Conservation (phyloP, 1,140 invertebrate genomes). For the Heliconius hewitsoni region DNA sequence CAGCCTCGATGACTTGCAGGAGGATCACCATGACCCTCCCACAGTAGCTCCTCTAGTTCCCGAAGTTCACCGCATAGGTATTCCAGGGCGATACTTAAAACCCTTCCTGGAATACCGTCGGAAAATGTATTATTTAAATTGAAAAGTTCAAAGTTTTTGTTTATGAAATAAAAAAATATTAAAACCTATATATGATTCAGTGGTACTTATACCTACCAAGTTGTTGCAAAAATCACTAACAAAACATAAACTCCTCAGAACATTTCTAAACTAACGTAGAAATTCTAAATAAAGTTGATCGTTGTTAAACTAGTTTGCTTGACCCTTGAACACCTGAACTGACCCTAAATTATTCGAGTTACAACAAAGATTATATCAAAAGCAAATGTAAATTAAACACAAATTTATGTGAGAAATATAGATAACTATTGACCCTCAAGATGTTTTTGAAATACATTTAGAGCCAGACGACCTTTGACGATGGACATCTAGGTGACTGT, state of each 20-base stretch:
- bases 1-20: too few species aligned
- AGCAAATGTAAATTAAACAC: conserved; percentile 60
- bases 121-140: too few species aligned
- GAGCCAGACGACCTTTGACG: conserved; percentile 29
- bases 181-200: too few species aligned
- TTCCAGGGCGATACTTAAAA: too few species aligned
- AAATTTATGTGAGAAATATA: conserved; percentile 72
- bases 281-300: not conserved
- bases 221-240: not conserved
- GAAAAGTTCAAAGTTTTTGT: too few species aligned
- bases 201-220: too few species aligned
- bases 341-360: conserved; percentile 34
- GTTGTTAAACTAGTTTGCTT: conserved; percentile 35
- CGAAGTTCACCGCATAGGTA: too few species aligned
- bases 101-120: too few species aligned
- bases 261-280: not conserved
- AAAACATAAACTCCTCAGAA: not conserved
- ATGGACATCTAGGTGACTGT: conserved; percentile 28
- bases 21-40: too few species aligned
- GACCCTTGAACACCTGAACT: conserved; percentile 39
- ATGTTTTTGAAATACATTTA: conserved; percentile 39
- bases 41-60: too few species aligned
- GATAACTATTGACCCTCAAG: conserved; percentile 56
- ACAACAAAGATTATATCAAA: conserved; percentile 25
- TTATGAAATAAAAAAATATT: too few species aligned